Percentiles rank a stretch among this genome's conserved stretches.
Conservation (phyloP, 2,888 invertebrate species). For the Noctua janthina region DNA sequence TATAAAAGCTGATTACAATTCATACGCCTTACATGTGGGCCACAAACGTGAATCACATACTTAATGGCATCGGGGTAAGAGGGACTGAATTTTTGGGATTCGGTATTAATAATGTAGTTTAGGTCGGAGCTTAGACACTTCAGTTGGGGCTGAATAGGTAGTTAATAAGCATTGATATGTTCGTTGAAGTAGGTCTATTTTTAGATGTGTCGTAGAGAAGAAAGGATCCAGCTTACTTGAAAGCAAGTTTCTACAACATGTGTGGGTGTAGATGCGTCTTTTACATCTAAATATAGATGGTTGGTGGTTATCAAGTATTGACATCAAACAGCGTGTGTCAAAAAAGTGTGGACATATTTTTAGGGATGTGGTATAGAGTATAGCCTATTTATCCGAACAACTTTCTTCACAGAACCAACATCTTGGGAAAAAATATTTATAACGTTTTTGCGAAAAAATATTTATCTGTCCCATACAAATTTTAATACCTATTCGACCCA, state of each 20-base stretch:
- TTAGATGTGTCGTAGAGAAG: neutral
- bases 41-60: slow-evolving; percentile 56
- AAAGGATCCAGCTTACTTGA: neutral
- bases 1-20: slow-evolving; percentile 64
- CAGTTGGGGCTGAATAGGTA: slow-evolving; percentile 7
- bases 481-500: too few relatives aligned
- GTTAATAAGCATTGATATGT: slow-evolving; percentile 15
- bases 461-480: neutral
- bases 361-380: neutral
- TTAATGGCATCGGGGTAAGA: slow-evolving; percentile 36
- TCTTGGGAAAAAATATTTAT: neutral
- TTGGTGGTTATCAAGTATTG: neutral
- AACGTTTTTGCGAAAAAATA: neutral
- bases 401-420: neutral
- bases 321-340: neutral
- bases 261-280: neutral
- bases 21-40: slow-evolving; percentile 55
- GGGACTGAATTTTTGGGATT: slow-evolving; percentile 26
- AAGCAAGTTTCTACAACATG: neutral
- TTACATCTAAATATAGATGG: neutral
- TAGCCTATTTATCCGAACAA: neutral
- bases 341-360: neutral
- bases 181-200: neutral
- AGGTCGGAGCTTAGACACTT: slow-evolving; percentile 24
- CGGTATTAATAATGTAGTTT: slow-evolving; percentile 16